Base-by-base conservation (phyloP, 2,888 invertebrate genomes). In the Slavum lentiscoides region DNA sequence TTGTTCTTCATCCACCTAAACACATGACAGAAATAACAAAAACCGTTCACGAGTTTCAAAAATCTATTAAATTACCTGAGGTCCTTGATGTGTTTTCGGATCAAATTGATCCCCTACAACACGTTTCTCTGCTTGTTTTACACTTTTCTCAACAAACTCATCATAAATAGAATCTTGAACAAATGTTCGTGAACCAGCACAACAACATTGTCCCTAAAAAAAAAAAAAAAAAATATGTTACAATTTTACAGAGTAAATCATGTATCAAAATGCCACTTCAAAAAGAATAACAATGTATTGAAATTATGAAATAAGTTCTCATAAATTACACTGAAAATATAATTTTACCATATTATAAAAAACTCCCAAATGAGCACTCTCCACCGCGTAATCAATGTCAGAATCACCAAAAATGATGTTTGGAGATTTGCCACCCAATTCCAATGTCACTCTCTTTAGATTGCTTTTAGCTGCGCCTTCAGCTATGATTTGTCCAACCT, bases 381-480 rank as follows among this genome's bases (percentile, higher is more conserved):
- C 82, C 3, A 83, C 83, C 1, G 84, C 83, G 85, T 82, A 86
- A 88, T 88, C 88, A 93, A 94, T 87, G 86, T 94, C 90, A 67
- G 90, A 92, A 87, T 95, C 95, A 83, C 92, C 91, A 85, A 94
- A 94, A 19, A 96, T 89, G 21, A 96, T 93, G 23, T 95, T 87
- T 0, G 96, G 95, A 86, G 94, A 94, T 86, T 96, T 96, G 82
- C 96, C 96, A 61, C 96, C 96, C 61, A 96, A 88, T 86, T 96
- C 96, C 80, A 97, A 87, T 5, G 93, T 92, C 0, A 95, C 91
- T 80, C 92, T 89, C 86, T 96, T 97, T 74, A 96, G 87, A 85
- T 95, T 95, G 1, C 91, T 91, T 66, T 90, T 89, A 17, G 93
- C 92, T 2, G 95, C 92, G 43, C 92, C 91, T 84, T 90, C 87